phyloP scores from a whole-genome alignment of 2,797 vertebrate genomes.

The Coregonus ussuriensis region DNA sequence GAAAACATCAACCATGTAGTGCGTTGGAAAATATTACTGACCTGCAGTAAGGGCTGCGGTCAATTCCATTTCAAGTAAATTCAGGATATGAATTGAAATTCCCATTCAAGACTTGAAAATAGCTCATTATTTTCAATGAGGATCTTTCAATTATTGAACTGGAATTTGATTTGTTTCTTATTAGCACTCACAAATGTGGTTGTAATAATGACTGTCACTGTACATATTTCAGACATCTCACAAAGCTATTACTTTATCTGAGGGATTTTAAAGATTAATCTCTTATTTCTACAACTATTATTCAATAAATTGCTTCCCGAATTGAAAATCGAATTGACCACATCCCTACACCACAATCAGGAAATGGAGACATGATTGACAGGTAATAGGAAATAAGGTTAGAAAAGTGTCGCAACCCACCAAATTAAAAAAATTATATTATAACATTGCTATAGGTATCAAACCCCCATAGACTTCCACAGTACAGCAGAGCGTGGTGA shows the following conservation, averaged over 20 bases:
- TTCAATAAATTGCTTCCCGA: not conserved
- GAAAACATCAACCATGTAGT: not conserved
- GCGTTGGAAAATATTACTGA: conserved; percentile 1
- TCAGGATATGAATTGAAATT: not conserved
- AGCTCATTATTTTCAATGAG: too few relatives aligned
- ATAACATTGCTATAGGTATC: too few relatives aligned
- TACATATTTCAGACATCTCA: not conserved
- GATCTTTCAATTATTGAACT: too few relatives aligned
- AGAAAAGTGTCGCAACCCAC: conserved; percentile 6
- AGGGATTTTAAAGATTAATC: not conserved
- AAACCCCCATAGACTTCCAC: too few relatives aligned
- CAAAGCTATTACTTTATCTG: not conserved
- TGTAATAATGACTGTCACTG: not conserved
- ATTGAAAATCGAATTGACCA: not conserved
- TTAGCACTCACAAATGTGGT: not conserved
- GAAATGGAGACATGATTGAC: not conserved
- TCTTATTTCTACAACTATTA: not conserved
- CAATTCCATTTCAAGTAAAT: not conserved
- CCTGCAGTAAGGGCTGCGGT: not conserved
- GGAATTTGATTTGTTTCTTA: not conserved
- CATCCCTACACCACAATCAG: conserved; percentile 20
- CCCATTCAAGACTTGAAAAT: not conserved
- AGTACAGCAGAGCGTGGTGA: too few relatives aligned
- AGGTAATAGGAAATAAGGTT: conserved; percentile 6
- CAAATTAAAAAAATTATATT: not conserved